phyloP scores from a whole-genome alignment of 2,113 vertebrate species.

The Aldabrachelys gigantea region DNA sequence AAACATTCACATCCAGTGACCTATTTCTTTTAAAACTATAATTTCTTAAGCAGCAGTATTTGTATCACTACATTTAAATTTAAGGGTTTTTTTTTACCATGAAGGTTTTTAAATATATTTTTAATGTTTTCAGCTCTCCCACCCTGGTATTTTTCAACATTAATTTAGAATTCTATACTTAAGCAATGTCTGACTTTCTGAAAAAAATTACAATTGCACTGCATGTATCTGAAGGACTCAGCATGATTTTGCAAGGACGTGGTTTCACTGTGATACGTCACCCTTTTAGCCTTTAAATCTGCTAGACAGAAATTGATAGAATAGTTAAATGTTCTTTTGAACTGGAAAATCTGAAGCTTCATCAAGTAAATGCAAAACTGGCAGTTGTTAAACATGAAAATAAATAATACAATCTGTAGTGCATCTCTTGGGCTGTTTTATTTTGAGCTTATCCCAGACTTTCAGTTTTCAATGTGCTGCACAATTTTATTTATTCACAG shows the following conservation, averaged over 20 bases:
- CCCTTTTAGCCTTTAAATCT: background rate
- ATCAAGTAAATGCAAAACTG: background rate
- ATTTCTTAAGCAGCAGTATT: conserved; percentile 55
- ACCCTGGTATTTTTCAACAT: background rate
- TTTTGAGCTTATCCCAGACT: conserved; percentile 6
- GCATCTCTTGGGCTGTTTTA: background rate
- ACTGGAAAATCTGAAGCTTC: conserved; percentile 32
- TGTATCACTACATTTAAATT: conserved; percentile 22
- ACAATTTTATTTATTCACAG: conserved; percentile 40
- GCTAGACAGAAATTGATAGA: background rate
- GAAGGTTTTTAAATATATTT: conserved; percentile 11
- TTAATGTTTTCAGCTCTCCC: conserved; percentile 16
- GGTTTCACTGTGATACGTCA: background rate
- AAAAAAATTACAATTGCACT: background rate
- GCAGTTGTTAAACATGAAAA: background rate
- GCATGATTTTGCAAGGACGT: background rate
- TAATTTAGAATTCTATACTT: background rate
- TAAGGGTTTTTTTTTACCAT: background rate
- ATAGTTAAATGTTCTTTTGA: conserved; percentile 42
- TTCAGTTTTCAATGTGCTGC: background rate
- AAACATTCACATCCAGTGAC: conserved; percentile 20
- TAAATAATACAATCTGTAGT: background rate
- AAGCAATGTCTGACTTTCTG: background rate
- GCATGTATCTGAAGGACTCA: background rate
- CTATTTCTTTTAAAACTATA: conserved; percentile 59